Evolutionary conservation across 1,140 invertebrate genomes (phyloP), one percentile per base, ranked within the genome.

Genomic region (Danaus plexippus): DNA sequence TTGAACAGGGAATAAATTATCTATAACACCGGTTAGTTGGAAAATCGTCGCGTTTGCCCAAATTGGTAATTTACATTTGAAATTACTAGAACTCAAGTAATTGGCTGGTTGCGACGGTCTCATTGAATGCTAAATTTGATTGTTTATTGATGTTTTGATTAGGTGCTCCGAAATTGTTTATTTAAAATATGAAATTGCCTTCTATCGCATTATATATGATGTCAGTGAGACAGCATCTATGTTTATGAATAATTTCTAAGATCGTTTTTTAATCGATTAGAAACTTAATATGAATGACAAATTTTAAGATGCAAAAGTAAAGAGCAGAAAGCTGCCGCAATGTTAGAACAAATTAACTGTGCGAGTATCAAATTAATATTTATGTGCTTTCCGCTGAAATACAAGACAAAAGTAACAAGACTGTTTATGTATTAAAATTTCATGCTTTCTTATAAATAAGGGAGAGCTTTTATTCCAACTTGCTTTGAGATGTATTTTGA

Each of bases 61-160:
- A 77, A 82, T 78, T 78, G 75, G 44, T 68, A 74, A 80, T 80
- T 80, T 78, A 77, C 77, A 82, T 82, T 74, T 59, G 65, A 68
- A 77, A 76, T 76, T 71, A 76, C 63, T 66, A 61, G 22, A 52
- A 57, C 59, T 61, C 43, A 62, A 59, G 54, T 61, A 61, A 61
- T 61, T 53, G 50, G 53, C 53, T 56, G 54, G 54, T 61, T 49
- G 15, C 48, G 41, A 51, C 49, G 49, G 43, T 46, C 48, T 56
- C 59, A 47, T 55, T 61, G 54, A 44, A 61, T 52, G 53, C 50
- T 43, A 12, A 56, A 56, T 61, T 52, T 61, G 52, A 55, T 61
- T 61, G 22, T 51, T 54, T 59, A 59, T 50, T 49, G 52, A 60
- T 48, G 6, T 18, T 45, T 43, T 50, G 41, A 43, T 22, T n/a